Base-by-base conservation (phyloP, 2,888 invertebrate genomes). In the Luperina nickerlii region DNA sequence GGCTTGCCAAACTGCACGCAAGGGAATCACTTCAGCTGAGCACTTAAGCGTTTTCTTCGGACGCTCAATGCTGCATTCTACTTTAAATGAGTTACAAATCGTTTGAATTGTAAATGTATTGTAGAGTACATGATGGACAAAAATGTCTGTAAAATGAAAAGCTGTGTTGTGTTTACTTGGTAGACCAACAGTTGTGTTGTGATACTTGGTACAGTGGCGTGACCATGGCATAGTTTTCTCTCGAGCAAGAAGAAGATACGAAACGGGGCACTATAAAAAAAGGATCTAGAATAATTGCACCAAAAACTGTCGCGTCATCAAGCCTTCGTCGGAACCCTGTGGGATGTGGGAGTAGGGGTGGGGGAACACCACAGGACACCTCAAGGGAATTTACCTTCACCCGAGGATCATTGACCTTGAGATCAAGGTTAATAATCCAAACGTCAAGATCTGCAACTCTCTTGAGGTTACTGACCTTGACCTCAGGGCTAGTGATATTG, bases 21-120 rank as follows among this genome's bases (percentile, higher is more conserved):
- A 69, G 82, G 84, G 87, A 86, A 83, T 86, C 84, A 81, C 70
- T 74, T 78, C 48, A 68, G 72, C 78, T 78, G 72, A 84, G 78
- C 84, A 73, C 84, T 82, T 76, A 73, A 66, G 75, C 82, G 60
- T 82, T 82, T 81, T 85, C 86, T 85, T 84, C 84, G 78, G 78
- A 82, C 75, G 73, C 78, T 75, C 69, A 70, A 67, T 63, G 32
- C 79, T 71, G 72, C 67, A 70, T 85, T 81, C 77, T 70, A 67
- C 67, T 67, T 78, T 80, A 65, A 80, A 80, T 83, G 84, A 75
- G 66, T 84, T 75, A 84, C 74, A 83, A 84, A 83, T 83, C 54
- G 79, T 62, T 65, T 60, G 42, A 66, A 74, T 32, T 78, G 54
- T 62, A 63, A 71, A 63, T 68, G 67, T 62, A 60, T 66, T 71